Percentiles rank a stretch among this genome's conserved stretches.
phyloP scores from a whole-genome alignment of 2,113 vertebrate species.

The Chrysemys picta region DNA sequence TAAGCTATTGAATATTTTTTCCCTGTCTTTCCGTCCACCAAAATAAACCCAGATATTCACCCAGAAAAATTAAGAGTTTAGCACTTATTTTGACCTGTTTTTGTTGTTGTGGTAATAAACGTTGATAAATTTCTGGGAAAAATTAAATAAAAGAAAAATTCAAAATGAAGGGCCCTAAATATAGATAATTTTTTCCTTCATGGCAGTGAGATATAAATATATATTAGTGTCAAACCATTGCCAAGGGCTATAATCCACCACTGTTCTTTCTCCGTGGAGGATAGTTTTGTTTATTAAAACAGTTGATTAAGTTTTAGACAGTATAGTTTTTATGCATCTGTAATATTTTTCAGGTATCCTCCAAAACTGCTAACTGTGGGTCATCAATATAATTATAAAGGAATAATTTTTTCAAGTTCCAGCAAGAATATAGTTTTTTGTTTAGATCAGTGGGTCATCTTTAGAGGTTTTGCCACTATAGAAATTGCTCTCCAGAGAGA shows the following conservation, averaged over 20 bases:
- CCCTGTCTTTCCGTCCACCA: too few relatives aligned
- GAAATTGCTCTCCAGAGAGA: constrained; percentile 21
- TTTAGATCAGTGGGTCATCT: constrained; percentile 21
- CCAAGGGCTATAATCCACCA: not conserved
- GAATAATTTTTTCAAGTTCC: constrained; percentile 5
- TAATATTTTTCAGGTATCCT: not conserved
- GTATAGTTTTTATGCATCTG: constrained; percentile 25
- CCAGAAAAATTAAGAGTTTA: too few relatives aligned
- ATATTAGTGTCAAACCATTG: not conserved
- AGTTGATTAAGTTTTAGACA: constrained; percentile 40
- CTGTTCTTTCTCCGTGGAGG: not conserved
- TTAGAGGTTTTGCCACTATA: constrained; percentile 26
- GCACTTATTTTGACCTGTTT: too few relatives aligned
- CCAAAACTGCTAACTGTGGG: not conserved
- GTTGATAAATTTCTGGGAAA: too few relatives aligned
- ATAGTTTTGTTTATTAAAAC: not conserved
- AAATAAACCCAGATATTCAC: too few relatives aligned
- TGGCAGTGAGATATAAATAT: not conserved
- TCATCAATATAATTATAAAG: constrained; percentile 9
- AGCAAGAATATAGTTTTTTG: constrained; percentile 17
- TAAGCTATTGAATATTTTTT: too few relatives aligned
- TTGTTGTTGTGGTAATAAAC: too few relatives aligned
- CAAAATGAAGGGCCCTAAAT: too few relatives aligned
- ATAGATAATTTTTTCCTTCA: not conserved
- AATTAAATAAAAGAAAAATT: too few relatives aligned